Base-by-base conservation (phyloP, 2,113 vertebrate species). In the Butastur rufipennis region DNA sequence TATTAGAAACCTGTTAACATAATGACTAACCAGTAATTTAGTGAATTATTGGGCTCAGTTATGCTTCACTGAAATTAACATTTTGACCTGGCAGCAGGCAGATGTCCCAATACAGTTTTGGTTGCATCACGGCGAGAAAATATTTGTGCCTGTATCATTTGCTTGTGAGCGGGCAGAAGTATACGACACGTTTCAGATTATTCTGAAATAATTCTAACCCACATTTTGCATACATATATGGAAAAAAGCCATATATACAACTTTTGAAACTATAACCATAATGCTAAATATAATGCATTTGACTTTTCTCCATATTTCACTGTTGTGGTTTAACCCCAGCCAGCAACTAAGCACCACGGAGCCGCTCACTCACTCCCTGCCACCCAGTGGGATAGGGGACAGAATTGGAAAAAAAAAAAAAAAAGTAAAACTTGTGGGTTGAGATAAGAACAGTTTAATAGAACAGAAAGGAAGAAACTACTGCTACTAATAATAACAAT, bases 131-230 rank as follows among this genome's bases (percentile, higher is more conserved):
- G 11, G 52, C 42, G 78, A 91, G 68, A 71, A 94, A 32, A 53
- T 20, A 89, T 36, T 62, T 59, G 20, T 67, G 29, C 23, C 32
- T 56, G 27, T 27, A 83, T 45, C 38, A 63, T 31, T 56, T 56
- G 36, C 32, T 73, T 58, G 38, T 53, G 50, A 86, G 45, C 19
- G 43, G 20, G 61, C 70, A 86, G 70, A 78, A 73, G 36, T 16
- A n/a, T 32, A 25, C 0, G 4, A 61, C 19, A 65, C 0, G 0
- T 48, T 86, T 68, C 72, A 86, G 86, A 38, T 47, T 50, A 36
- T 50, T 79, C 86, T 68, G 48, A 82, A 79, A 63, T 40, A n/a
- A 62, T 45, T 82, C 84, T 88, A 73, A 72, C 25, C 27, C 53
- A 13, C 73, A 70, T 50, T 97, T 93, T 91, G 53, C 92, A 90